Percentiles rank a stretch among this genome's conserved stretches.
These are phyloP conservation scores for Physeter macrocephalus DNA, from an alignment of 2,113 vertebrate genomes.

Conservation along the genomic window DNA sequence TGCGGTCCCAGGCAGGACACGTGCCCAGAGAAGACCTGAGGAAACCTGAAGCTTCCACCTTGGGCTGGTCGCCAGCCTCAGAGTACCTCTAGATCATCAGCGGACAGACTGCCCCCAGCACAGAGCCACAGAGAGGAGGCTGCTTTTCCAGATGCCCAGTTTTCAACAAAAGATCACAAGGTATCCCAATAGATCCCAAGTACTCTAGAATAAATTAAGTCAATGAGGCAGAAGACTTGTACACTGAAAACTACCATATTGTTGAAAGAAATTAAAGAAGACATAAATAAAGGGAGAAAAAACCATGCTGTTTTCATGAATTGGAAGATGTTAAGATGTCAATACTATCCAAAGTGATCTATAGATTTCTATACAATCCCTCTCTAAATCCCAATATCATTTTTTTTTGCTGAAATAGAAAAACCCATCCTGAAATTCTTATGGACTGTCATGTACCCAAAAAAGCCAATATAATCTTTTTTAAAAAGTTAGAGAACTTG, in stretches of 20 bases:
- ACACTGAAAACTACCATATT: not conserved
- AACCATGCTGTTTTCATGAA: not conserved
- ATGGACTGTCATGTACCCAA: not conserved
- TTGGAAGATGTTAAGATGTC: not conserved
- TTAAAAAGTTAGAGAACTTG: not conserved
- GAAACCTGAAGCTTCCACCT: not conserved
- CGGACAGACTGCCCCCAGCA: not conserved
- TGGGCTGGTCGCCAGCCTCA: not conserved
- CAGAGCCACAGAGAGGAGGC: not conserved
- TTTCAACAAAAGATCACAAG: not conserved
- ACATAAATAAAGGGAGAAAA: not conserved
- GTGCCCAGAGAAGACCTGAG: not conserved
- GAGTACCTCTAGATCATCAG: not conserved
- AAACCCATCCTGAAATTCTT: not conserved
- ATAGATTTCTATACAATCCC: not conserved
- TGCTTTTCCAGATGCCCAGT: not conserved
- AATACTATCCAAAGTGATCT: not conserved
- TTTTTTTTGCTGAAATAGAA: not conserved
- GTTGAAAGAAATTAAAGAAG: not conserved
- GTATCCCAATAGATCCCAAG: not conserved
- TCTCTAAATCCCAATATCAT: not conserved
- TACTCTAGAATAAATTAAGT: not conserved
- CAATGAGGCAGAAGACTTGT: not conserved
- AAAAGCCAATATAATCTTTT: not conserved
- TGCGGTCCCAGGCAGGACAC: not conserved